These are phyloP conservation scores for Latheticus oryzae DNA, from an alignment of 2,888 invertebrate genomes.

Conservation along the genomic window DNA sequence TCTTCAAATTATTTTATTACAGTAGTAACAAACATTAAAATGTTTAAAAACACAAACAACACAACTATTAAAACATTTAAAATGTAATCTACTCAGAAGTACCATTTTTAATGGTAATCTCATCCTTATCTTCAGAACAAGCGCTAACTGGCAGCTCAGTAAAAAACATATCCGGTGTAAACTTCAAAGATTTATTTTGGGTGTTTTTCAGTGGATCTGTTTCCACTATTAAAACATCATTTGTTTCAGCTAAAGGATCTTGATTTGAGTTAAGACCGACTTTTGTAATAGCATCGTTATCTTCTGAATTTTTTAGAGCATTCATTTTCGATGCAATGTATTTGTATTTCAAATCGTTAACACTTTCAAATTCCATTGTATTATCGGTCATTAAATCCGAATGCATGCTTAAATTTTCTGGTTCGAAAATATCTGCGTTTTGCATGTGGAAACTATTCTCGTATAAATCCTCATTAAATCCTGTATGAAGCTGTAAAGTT, in stretches of 20 bases:
- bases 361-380: constrained; percentile 18
- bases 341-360: constrained; percentile 24
- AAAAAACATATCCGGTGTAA: constrained; percentile 58
- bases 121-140: constrained; percentile 15
- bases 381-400: constrained; percentile 28
- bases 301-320: constrained; percentile 6
- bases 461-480: constrained; percentile 31
- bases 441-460: constrained; percentile 33
- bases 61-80: neutral
- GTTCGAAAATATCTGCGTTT: constrained; percentile 36
- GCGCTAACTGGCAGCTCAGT: constrained; percentile 45
- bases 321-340: constrained; percentile 7
- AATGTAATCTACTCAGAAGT: constrained; percentile 3
- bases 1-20: neutral
- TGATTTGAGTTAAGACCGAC: constrained; percentile 2
- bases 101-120: constrained; percentile 8
- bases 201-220: constrained; percentile 19
- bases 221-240: constrained; percentile 16
- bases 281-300: constrained; percentile 15
- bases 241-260: constrained; percentile 20
- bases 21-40: neutral
- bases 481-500: constrained; percentile 5
- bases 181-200: constrained; percentile 44
- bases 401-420: constrained; percentile 41
- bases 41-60: neutral